These are phyloP conservation scores for Drosophila santomea DNA, from an alignment of 1,140 invertebrate genomes.

Conservation along the genomic window DNA sequence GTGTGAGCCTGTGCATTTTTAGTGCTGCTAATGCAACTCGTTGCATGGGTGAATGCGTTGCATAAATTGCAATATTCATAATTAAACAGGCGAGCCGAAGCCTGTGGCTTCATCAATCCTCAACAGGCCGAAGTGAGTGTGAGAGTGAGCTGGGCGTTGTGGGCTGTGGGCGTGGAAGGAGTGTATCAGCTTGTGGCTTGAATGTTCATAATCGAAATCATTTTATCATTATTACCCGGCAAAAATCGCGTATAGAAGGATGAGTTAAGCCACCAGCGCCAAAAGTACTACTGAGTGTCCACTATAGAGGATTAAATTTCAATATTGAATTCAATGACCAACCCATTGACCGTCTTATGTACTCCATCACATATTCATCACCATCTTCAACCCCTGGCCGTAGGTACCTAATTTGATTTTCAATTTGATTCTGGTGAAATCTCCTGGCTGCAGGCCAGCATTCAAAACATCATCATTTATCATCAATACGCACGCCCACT, in stretches of 20 bases:
- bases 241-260: constrained; percentile 6
- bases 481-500: constrained; percentile 54
- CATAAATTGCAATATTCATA: constrained; percentile 74
- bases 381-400: constrained; percentile 2
- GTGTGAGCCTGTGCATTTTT: constrained; percentile 38
- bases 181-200: constrained; percentile 27
- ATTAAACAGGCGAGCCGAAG: constrained; percentile 55
- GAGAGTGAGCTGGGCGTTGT: not conserved
- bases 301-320: constrained; percentile 5
- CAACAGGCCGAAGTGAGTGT: constrained; percentile 2
- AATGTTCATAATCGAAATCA: constrained; percentile 47
- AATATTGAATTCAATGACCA: no score
- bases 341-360: not conserved
- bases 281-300: constrained; percentile 15
- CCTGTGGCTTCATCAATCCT: constrained; percentile 33
- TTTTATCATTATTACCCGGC: constrained; percentile 33
- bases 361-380: constrained; percentile 12
- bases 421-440: constrained; percentile 7
- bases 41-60: constrained; percentile 50
- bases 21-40: constrained; percentile 55
- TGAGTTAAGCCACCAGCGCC: constrained; percentile 12
- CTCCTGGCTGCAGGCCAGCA: not conserved
- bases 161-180: not conserved
- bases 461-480: constrained; percentile 57
- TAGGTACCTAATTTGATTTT: constrained; percentile 49